Percentiles rank a stretch among this genome's conserved stretches.
Conservation (phyloP, 2,113 vertebrate genomes). For the Daubentonia madagascariensis region DNA sequence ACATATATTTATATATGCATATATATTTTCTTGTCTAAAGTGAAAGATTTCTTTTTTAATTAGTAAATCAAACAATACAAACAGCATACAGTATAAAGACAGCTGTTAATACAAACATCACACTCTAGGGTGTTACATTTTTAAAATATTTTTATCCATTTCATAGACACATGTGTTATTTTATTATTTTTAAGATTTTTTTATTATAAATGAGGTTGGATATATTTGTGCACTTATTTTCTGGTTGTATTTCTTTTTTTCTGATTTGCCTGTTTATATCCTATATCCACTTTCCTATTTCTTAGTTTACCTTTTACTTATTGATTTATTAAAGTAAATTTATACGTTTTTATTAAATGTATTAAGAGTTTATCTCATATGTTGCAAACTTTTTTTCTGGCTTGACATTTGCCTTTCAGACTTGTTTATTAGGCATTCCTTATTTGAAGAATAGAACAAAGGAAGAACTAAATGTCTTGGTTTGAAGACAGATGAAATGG, state of each 20-base stretch:
- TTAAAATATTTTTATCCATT: neutral
- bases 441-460: neutral
- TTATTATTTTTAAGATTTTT: neutral
- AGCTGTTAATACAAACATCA: neutral
- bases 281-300: neutral
- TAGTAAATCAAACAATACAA: neutral
- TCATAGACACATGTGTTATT: neutral
- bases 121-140: neutral
- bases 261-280: neutral
- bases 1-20: neutral
- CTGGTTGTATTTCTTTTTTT: neutral
- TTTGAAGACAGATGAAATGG: neutral
- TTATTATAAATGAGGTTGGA: neutral
- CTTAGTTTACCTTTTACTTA: neutral
- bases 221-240: neutral
- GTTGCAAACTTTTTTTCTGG: neutral
- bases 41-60: conserved; percentile 8
- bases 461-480: neutral
- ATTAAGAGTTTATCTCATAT: neutral
- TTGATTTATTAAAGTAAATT: neutral
- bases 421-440: neutral
- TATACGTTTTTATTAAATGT: conserved; percentile 19
- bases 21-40: neutral
- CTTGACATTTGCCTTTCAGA: neutral
- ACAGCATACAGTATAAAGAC: neutral